These are phyloP conservation scores for Capitulum mitella DNA, from an alignment of 2,888 invertebrate species.

Conservation along the genomic window DNA sequence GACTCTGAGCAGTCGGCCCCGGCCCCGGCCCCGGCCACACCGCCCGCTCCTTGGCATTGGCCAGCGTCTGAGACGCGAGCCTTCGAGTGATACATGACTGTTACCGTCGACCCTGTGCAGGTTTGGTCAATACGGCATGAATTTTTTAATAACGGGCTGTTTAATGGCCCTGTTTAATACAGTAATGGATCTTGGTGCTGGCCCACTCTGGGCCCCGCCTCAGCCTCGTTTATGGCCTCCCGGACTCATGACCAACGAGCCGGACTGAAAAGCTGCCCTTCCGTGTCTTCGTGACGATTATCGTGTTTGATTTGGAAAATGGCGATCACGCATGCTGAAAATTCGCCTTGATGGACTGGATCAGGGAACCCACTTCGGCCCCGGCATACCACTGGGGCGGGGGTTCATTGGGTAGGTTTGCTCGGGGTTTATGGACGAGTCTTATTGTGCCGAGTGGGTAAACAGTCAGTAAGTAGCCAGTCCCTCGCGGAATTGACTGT, in stretches of 20 bases:
- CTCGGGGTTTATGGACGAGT: too few species aligned
- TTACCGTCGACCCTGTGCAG: background rate
- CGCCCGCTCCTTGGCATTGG: too few species aligned
- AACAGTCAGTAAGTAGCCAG: too few species aligned
- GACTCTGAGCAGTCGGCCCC: too few species aligned
- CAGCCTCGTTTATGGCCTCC: background rate
- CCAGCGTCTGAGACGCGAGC: too few species aligned
- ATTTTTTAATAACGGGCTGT: background rate
- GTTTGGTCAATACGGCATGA: constrained; percentile 16
- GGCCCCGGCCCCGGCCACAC: too few species aligned
- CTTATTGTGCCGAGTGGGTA: too few species aligned
- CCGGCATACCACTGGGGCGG: too few species aligned
- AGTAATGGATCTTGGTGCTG: constrained; percentile 4
- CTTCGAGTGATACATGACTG: background rate
- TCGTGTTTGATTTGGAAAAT: background rate
- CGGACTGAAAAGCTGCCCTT: background rate
- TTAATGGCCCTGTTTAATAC: constrained; percentile 8
- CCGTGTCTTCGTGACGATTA: background rate
- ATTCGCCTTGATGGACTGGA: too few species aligned
- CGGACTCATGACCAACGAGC: background rate
- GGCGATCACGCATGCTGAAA: background rate
- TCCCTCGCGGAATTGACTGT: too few species aligned
- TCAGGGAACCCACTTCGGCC: too few species aligned
- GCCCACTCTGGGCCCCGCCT: background rate
- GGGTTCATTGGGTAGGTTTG: too few species aligned